Base-by-base conservation (phyloP, 2,888 invertebrate genomes). In the Leucozona laternaria region DNA sequence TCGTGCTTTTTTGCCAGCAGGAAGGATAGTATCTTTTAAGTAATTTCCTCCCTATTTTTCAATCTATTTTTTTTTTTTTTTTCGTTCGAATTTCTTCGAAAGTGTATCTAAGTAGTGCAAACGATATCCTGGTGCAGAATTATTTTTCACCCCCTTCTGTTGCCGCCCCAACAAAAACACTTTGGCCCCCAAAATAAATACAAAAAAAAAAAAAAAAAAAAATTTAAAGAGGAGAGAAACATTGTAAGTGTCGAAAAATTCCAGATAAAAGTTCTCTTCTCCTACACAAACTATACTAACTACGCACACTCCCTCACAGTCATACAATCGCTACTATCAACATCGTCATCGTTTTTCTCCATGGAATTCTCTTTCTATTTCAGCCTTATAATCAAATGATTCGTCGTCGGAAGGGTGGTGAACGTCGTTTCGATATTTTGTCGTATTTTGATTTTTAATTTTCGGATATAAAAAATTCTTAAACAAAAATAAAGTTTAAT, bases 301-400 rank as follows among this genome's bases (percentile, higher is more conserved):
- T 86, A 86, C 86, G 86, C 86, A 86, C 82, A 82, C 86, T 86
- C 86, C 86, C 75, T 64, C 81, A 81, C 45, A n/a, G n/a, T n/a
- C n/a, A n/a, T n/a, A 31, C 31, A 68, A 81, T 34, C 28, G 76
- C 79, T 50, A 62, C 60, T 77, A 64, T 72, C 62, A 80, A 68
- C 76, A 60, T 80, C 80, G 45, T 48, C 66, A 31, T 62, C 62
- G 6, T 48, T 66, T 48, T 71, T 72, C 72, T 78, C 48, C 66
- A 68, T 68, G 73, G 60, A 68, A 60, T 72, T 76, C 72, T 76
- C 68, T 72, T 72, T 66, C 55, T 77, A 58, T 48, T 48, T 73
- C 22, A 55, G 64, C 70, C 28, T 62, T 48, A 28, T 31, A 48
- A 82, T 78, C 78, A 82, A 86, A 86, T 86, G 86, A 78, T 79